phyloP scores from a whole-genome alignment of 2,888 invertebrate genomes.

The Plebejus argus region DNA sequence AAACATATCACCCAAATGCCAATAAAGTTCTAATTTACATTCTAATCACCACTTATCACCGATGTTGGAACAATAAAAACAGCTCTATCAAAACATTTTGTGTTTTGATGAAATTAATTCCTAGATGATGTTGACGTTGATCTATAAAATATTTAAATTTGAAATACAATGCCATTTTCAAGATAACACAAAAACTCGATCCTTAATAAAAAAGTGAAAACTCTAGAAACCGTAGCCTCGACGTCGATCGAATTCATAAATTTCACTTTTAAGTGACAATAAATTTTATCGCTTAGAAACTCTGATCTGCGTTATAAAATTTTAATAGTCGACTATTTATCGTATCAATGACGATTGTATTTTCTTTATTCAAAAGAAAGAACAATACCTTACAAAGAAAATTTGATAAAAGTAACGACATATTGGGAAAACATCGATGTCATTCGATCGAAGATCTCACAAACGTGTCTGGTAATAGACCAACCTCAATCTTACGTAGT shows the following conservation, averaged over 20 bases:
- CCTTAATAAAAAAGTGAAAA: constrained; percentile 28
- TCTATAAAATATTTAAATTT: constrained; percentile 12
- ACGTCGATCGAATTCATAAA: constrained; percentile 25
- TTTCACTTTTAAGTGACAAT: constrained; percentile 29
- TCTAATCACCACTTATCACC: background rate
- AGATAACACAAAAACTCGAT: constrained; percentile 19
- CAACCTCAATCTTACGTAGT: constrained; percentile 2
- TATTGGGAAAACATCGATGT: background rate
- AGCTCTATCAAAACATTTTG: background rate
- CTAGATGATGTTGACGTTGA: background rate
- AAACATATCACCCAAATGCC: background rate
- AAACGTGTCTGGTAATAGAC: background rate
- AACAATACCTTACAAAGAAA: background rate
- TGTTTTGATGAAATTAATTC: constrained; percentile 16
- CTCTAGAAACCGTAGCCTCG: constrained; percentile 3
- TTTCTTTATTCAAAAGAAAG: background rate
- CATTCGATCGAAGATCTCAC: background rate
- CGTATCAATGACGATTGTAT: background rate
- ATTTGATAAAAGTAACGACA: background rate
- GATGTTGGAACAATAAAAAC: background rate
- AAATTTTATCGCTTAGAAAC: constrained; percentile 28
- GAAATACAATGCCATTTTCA: constrained; percentile 10
- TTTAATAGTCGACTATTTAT: constrained; percentile 11
- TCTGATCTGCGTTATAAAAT: constrained; percentile 28
- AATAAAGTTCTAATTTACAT: constrained; percentile 4